These are phyloP conservation scores for Colletes collaris DNA, from an alignment of 2,888 invertebrate species.

Conservation along the genomic window DNA sequence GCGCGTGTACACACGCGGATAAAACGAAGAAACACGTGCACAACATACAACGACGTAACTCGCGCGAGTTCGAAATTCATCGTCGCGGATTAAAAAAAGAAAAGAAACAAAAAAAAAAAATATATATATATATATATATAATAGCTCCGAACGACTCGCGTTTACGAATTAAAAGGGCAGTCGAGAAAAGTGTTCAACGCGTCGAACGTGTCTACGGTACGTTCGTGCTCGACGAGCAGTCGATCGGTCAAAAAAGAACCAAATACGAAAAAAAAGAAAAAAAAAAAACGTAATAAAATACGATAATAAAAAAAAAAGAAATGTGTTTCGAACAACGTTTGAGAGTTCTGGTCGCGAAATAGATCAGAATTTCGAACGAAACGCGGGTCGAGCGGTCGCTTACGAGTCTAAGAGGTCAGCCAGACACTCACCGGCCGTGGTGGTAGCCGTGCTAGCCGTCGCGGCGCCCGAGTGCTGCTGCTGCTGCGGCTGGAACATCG, in stretches of 20 bases:
- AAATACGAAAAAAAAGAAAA: no score
- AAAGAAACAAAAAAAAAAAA: background rate
- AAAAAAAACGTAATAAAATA: background rate
- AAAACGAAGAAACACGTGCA: constrained; percentile 63
- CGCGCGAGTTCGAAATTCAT: constrained; percentile 63
- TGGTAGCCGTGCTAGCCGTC: constrained; percentile 79
- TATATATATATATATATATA: no score
- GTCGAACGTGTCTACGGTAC: no score
- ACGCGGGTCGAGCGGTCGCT: constrained; percentile 44
- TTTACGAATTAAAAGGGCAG: background rate
- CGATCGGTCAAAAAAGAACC: no score
- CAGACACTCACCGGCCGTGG: constrained; percentile 83
- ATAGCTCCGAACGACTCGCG: background rate
- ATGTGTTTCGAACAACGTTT: no score
- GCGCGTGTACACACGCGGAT: constrained; percentile 54
- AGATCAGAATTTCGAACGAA: constrained; percentile 56
- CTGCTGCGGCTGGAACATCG: constrained; percentile 85
- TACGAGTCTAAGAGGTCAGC: constrained; percentile 82
- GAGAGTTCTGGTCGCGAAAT: background rate
- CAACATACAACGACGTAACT: constrained; percentile 61
- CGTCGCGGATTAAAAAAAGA: background rate
- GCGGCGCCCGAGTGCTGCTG: constrained; percentile 80
- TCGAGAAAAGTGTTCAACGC: background rate
- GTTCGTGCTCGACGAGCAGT: no score
- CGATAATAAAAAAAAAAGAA: background rate